Conservation (phyloP, 2,797 vertebrate genomes). For the Falco columbarius region DNA sequence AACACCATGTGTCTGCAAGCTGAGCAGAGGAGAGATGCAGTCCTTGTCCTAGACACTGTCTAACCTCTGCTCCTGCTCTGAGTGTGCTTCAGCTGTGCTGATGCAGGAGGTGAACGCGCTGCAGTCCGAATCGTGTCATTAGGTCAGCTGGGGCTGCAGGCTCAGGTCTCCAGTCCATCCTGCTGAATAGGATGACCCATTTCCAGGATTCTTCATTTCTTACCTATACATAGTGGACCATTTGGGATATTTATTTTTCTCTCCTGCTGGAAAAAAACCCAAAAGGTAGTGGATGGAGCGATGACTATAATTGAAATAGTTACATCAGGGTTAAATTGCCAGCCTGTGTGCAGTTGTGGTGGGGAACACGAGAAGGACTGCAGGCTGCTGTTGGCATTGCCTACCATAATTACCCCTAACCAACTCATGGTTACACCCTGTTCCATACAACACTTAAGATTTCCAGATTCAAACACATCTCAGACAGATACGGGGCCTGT, state of each 20-base stretch:
- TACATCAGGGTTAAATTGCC: not conserved
- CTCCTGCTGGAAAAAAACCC: constrained; percentile 7
- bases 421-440: constrained; percentile 50
- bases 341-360: constrained; percentile 3
- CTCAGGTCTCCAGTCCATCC: not conserved
- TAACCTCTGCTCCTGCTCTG: not conserved
- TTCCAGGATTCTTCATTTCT: not conserved
- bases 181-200: not conserved
- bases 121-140: not conserved
- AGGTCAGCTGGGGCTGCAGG: not conserved
- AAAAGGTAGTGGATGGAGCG: not conserved
- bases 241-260: not conserved
- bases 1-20: constrained; percentile 10
- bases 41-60: constrained; percentile 20
- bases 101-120: not conserved
- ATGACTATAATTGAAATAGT: not conserved
- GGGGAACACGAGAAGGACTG: constrained; percentile 28
- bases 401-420: constrained; percentile 51
- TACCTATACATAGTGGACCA: not conserved
- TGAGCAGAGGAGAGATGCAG: constrained; percentile 2
- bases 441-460: not conserved
- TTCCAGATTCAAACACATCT: constrained; percentile 9
- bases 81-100: not conserved
- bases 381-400: constrained; percentile 36
- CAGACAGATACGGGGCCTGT: not conserved